phyloP scores from a whole-genome alignment of 2,797 vertebrate genomes.

The Poeciliopsis paucimaculata region DNA sequence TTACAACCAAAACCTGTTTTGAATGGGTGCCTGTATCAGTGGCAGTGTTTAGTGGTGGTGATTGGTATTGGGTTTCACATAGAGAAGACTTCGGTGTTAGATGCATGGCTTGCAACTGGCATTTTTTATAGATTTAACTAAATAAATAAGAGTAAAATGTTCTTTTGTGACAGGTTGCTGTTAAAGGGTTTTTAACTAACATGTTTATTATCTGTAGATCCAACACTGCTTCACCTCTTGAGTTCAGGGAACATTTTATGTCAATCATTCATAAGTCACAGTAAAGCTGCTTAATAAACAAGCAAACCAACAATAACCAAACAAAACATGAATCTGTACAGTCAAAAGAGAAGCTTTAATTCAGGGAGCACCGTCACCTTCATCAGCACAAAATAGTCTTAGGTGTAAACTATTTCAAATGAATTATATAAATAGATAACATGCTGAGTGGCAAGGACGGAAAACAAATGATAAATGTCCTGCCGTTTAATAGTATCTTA shows the following conservation, averaged over 20 bases:
- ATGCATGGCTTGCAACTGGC: background rate
- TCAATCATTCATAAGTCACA: background rate
- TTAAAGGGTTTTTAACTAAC: background rate
- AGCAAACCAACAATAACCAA: background rate
- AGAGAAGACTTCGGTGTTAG: background rate
- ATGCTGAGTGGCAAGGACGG: slow-evolving; percentile 18
- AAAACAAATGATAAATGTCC: slow-evolving; percentile 70
- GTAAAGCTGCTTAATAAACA: background rate
- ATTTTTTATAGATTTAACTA: background rate
- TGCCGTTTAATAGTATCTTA: slow-evolving; percentile 79
- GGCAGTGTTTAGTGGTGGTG: background rate
- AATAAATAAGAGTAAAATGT: background rate
- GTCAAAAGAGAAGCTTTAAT: background rate
- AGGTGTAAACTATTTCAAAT: background rate
- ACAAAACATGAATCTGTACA: background rate
- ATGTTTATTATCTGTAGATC: background rate
- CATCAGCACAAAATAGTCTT: background rate
- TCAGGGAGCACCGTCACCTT: background rate
- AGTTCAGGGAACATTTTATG: background rate
- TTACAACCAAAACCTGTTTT: background rate
- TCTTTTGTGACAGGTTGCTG: background rate
- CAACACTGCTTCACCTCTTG: background rate
- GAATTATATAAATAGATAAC: background rate
- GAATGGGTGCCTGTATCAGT: background rate
- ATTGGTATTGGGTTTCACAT: background rate